Evolutionary conservation across 2,888 invertebrate genomes (phyloP).

Genomic region (Empis stercorea): DNA sequence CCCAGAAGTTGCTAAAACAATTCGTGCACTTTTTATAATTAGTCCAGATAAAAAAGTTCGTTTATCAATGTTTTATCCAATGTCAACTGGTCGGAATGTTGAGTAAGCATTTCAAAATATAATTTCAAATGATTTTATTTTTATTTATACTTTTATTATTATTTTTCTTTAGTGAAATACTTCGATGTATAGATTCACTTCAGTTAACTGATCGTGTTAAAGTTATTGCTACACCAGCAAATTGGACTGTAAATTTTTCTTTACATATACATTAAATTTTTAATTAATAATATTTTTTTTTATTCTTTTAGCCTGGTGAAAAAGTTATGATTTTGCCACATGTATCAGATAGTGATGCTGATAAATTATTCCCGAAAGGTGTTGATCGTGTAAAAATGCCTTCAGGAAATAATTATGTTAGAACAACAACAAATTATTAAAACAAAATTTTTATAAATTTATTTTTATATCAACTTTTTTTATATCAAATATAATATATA

Average conservation of each 20-base stretch:
- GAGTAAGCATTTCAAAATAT: constrained; percentile 44
- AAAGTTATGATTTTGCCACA: constrained; percentile 70
- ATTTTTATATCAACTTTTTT: too few relatives aligned
- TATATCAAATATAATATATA: too few relatives aligned
- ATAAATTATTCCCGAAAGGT: constrained; percentile 54
- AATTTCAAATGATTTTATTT: background rate
- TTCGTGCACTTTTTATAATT: constrained; percentile 65
- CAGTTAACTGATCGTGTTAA: constrained; percentile 59
- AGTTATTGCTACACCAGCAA: constrained; percentile 71
- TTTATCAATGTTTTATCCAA: constrained; percentile 70
- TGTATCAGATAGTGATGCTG: constrained; percentile 51
- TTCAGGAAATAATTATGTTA: constrained; percentile 61
- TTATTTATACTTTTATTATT: too few relatives aligned
- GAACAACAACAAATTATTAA: constrained; percentile 55
- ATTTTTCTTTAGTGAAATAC: constrained; percentile 55
- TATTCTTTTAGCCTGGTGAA: constrained; percentile 45
- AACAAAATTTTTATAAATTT: background rate
- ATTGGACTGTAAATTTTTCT: constrained; percentile 57
- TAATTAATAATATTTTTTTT: background rate
- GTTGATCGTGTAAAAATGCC: constrained; percentile 56
- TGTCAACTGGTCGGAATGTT: constrained; percentile 75
- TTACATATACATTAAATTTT: too few relatives aligned
- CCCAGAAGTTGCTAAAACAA: constrained; percentile 53
- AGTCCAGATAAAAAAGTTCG: constrained; percentile 68
- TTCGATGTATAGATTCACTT: constrained; percentile 70